A percentile compares a stretch with the other conserved stretches of the same genome.
Evolutionary conservation across 2,113 vertebrate species (phyloP).

Genomic region (Istiophorus platypterus): DNA sequence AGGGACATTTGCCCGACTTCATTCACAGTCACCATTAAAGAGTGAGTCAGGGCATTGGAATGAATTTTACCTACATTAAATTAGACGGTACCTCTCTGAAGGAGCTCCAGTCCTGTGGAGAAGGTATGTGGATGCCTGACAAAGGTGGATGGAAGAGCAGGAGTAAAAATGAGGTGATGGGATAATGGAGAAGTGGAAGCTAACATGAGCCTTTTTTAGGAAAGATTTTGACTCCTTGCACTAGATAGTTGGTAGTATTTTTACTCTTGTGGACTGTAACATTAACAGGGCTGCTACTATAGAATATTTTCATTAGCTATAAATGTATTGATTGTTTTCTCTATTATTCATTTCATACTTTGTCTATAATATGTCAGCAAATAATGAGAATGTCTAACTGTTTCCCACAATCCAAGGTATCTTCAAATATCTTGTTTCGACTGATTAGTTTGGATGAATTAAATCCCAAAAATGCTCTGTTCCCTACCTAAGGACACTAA

Average conservation of each 20-base stretch:
- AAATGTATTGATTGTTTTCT: background rate
- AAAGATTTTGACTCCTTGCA: background rate
- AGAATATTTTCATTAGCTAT: too few species aligned
- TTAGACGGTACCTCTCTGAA: slow-evolving; percentile 45
- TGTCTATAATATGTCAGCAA: too few species aligned
- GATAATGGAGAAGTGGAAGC: background rate
- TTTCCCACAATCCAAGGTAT: background rate
- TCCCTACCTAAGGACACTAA: background rate
- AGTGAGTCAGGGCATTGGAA: slow-evolving; percentile 43
- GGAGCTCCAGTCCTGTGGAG: slow-evolving; percentile 4
- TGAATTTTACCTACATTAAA: slow-evolving; percentile 42
- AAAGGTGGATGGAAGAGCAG: slow-evolving; percentile 29
- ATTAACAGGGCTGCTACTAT: too few species aligned
- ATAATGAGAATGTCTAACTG: background rate
- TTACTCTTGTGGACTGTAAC: too few species aligned
- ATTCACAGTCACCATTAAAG: slow-evolving; percentile 51
- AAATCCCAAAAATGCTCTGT: background rate
- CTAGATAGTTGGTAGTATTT: background rate
- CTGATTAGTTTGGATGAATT: too few species aligned
- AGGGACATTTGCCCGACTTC: slow-evolving; percentile 59
- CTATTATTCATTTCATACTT: too few species aligned
- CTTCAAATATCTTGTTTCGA: background rate
- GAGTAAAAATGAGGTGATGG: background rate
- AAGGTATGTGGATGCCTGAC: background rate
- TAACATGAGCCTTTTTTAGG: slow-evolving; percentile 2